A percentile compares a stretch with the other conserved stretches of the same genome.
These are phyloP conservation scores for Hemibates koningsi DNA, from an alignment of 2,113 vertebrate species.

Conservation along the genomic window DNA sequence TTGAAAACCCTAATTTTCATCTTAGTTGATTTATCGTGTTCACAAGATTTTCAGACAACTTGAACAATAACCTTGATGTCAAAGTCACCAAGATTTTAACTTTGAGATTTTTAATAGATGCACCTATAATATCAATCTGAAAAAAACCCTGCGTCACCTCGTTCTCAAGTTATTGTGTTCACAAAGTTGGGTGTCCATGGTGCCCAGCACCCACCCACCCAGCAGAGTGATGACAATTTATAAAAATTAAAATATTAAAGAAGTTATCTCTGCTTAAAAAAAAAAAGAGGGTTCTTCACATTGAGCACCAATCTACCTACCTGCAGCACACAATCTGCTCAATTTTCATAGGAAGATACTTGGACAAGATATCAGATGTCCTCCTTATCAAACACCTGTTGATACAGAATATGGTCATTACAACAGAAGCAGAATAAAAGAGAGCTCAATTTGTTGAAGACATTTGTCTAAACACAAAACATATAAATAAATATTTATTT, in stretches of 20 bases:
- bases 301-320: conserved; percentile 56
- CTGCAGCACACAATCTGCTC: conserved; percentile 97
- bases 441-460: neutral
- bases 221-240: neutral
- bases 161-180: neutral
- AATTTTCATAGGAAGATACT: conserved; percentile 96
- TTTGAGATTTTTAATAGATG: neutral
- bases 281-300: neutral
- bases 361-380: conserved; percentile 95
- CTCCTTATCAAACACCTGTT: conserved; percentile 91
- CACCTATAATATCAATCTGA: neutral
- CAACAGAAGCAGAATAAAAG: neutral
- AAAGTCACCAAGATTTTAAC: neutral
- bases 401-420: neutral
- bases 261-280: neutral
- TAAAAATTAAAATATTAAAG: no score
- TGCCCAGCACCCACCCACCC: fast-evolving
- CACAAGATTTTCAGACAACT: neutral
- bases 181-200: neutral
- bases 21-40: neutral
- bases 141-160: fast-evolving
- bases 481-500: neutral
- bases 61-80: neutral
- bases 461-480: neutral
- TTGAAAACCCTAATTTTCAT: neutral